These are phyloP conservation scores for Falco rusticolus DNA, from an alignment of 2,797 vertebrate species.

Conservation along the genomic window DNA sequence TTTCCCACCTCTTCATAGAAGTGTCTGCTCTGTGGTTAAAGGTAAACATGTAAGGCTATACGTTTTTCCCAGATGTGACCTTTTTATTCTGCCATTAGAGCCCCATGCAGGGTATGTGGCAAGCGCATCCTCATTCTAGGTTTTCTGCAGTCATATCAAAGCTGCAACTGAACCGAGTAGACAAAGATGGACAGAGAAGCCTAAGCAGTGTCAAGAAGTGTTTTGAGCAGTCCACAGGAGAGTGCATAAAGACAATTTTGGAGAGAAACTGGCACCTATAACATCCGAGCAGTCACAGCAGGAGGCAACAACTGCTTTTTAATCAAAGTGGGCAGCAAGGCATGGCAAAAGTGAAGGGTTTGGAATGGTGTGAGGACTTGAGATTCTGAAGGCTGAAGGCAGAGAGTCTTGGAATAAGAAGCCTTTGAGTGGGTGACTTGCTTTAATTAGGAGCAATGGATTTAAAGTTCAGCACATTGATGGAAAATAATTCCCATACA, in stretches of 20 bases:
- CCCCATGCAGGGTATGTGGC: neutral
- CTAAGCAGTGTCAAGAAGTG: neutral
- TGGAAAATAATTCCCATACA: constrained; percentile 30
- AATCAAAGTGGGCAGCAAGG: neutral
- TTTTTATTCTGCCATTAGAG: neutral
- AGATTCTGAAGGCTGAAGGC: neutral
- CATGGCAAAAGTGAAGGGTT: neutral
- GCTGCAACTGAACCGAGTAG: neutral
- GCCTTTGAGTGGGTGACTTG: neutral
- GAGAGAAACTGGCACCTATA: neutral
- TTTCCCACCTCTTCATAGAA: neutral
- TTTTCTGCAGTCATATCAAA: neutral
- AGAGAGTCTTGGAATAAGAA: neutral
- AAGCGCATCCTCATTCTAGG: neutral
- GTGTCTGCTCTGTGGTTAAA: neutral
- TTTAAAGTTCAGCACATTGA: neutral
- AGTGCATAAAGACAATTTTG: neutral
- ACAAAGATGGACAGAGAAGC: neutral
- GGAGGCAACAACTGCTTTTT: neutral
- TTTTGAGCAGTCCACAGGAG: neutral
- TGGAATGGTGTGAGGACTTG: neutral
- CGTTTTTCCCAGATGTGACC: neutral
- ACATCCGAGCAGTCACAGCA: neutral
- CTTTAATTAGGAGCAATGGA: constrained; percentile 34
- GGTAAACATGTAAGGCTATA: neutral